A percentile compares a stretch with the other conserved stretches of the same genome.
phyloP scores from a whole-genome alignment of 2,888 invertebrate species.

The Ormia ochracea region DNA sequence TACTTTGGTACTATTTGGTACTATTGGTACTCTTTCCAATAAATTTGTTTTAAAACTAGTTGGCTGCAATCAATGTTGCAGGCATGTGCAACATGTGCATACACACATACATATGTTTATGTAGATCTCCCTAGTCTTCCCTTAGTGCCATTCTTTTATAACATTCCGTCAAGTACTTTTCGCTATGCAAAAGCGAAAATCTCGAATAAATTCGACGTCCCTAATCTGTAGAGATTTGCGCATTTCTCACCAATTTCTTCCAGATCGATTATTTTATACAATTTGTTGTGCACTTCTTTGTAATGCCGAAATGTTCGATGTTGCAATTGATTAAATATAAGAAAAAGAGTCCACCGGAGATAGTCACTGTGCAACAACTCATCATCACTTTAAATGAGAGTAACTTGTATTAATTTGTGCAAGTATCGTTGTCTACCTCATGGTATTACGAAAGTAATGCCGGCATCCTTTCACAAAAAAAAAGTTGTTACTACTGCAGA shows the following conservation, averaged over 20 bases:
- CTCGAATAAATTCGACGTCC: neutral
- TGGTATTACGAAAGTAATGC: slow-evolving; percentile 28
- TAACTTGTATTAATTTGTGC: slow-evolving; percentile 10
- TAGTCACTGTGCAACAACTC: slow-evolving; percentile 1
- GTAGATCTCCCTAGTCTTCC: too few species aligned
- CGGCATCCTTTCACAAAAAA: slow-evolving; percentile 44
- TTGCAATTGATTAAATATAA: slow-evolving; percentile 31
- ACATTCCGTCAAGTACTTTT: too few species aligned
- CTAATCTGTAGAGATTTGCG: neutral
- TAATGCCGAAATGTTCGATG: slow-evolving; percentile 24
- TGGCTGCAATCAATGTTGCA: too few species aligned
- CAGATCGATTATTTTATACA: slow-evolving; percentile 45
- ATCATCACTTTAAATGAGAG: neutral
- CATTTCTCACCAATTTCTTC: slow-evolving; percentile 14
- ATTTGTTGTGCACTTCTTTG: slow-evolving; percentile 13
- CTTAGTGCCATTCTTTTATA: too few species aligned
- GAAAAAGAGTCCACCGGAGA: neutral
- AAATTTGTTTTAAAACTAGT: too few species aligned
- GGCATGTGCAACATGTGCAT: too few species aligned
- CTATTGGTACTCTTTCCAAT: too few species aligned
- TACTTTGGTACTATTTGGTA: too few species aligned
- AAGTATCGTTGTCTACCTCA: neutral
- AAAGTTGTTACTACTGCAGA: slow-evolving; percentile 4
- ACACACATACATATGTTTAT: too few species aligned
- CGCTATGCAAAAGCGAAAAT: too few species aligned